Percentiles rank a stretch among this genome's conserved stretches.
Conservation (phyloP, 2,888 invertebrate genomes). For the Macroteleia sp. region DNA sequence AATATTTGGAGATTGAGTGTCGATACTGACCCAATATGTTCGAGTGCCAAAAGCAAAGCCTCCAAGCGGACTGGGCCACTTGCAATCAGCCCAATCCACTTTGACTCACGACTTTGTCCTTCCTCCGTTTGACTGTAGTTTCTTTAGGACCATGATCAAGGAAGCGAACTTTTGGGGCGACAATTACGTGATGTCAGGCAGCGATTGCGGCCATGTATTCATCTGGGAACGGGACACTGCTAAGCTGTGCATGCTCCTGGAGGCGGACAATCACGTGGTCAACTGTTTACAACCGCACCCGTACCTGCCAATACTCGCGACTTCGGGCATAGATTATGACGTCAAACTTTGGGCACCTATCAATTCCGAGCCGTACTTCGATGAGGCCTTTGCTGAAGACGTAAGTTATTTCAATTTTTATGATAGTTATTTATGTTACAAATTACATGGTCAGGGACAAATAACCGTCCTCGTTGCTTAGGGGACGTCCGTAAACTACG, state of each 20-base stretch:
- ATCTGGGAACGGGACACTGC: slow-evolving; percentile 91
- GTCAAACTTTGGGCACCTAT: slow-evolving; percentile 92
- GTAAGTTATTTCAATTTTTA: slow-evolving; percentile 84
- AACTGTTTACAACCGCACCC: slow-evolving; percentile 95
- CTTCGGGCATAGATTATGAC: slow-evolving; percentile 95
- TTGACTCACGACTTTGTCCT: slow-evolving; percentile 65
- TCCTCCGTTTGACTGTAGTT: slow-evolving; percentile 83
- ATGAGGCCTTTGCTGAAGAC: slow-evolving; percentile 87
- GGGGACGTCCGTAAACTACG: too few relatives aligned
- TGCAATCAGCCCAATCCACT: slow-evolving; percentile 75
- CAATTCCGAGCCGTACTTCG: slow-evolving; percentile 87
- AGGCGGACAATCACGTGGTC: slow-evolving; percentile 92
- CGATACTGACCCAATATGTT: slow-evolving; percentile 63
- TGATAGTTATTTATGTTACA: not conserved
- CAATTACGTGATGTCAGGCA: slow-evolving; percentile 92
- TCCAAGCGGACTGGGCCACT: slow-evolving; percentile 81
- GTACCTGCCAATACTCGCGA: slow-evolving; percentile 89
- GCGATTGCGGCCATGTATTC: slow-evolving; percentile 94
- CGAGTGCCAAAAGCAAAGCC: slow-evolving; percentile 78
- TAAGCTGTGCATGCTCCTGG: slow-evolving; percentile 89
- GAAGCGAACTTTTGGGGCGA: slow-evolving; percentile 94
- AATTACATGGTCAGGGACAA: too few relatives aligned
- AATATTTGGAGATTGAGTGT: slow-evolving; percentile 58
- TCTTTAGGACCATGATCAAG: slow-evolving; percentile 91
- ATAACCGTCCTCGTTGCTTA: too few relatives aligned